Evolutionary conservation across 1,140 invertebrate genomes (phyloP).

Genomic region (Microplitis mediator): DNA sequence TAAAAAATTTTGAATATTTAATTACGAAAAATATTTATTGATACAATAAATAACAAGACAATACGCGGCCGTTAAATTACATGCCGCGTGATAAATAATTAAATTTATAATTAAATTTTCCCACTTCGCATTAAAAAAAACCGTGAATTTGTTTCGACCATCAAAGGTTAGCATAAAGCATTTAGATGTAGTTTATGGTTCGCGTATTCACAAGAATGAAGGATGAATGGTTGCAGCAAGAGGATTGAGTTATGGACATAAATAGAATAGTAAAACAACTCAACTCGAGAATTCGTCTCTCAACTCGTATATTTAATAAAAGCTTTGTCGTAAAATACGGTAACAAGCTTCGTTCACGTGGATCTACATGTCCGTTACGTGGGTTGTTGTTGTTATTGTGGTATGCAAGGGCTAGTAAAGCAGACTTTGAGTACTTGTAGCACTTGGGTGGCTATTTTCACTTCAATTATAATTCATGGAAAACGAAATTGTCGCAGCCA

Average conservation of each 20-base stretch:
- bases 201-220: neutral
- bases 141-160: too few species aligned
- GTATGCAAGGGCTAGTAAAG: neutral
- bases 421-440: neutral
- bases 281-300: neutral
- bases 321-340: neutral
- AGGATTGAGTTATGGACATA: neutral
- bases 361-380: too few species aligned
- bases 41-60: too few species aligned
- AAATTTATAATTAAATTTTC: too few species aligned
- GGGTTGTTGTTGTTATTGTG: neutral
- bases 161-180: too few species aligned
- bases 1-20: too few species aligned
- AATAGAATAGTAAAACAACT: constrained; percentile 1
- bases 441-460: neutral
- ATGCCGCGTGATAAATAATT: too few species aligned
- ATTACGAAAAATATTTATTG: too few species aligned
- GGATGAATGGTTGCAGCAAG: neutral
- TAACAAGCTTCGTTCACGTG: too few species aligned
- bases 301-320: neutral
- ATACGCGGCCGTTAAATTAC: too few species aligned
- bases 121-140: too few species aligned
- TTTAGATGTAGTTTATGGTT: too few species aligned
- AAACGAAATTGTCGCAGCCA: neutral
- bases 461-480: constrained; percentile 8